Conservation (phyloP, 2,888 invertebrate genomes). For the Rhaphigaster nebulosa region DNA sequence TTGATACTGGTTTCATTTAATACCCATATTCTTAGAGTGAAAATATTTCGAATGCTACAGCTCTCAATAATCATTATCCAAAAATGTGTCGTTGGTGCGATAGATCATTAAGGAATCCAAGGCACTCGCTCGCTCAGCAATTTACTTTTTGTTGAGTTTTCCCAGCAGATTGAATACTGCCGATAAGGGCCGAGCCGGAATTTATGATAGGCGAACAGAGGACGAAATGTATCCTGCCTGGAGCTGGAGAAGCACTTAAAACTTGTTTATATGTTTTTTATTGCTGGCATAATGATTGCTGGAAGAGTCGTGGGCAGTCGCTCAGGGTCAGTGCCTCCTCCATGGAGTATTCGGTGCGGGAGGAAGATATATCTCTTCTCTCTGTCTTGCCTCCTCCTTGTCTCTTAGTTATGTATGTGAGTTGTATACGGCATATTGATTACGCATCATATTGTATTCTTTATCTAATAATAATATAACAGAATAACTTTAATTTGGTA, state of each 20-base stretch:
- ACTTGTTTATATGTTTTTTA: slow-evolving; percentile 56
- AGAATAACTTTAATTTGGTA: no score
- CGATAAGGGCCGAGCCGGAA: slow-evolving; percentile 7
- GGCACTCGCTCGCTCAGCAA: slow-evolving; percentile 27
- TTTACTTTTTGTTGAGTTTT: slow-evolving; percentile 17
- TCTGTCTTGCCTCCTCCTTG: neutral
- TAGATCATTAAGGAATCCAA: slow-evolving; percentile 2
- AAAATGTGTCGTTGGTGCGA: slow-evolving; percentile 17
- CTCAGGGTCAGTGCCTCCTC: slow-evolving; percentile 38
- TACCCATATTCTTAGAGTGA: neutral
- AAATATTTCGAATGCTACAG: neutral
- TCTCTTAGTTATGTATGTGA: neutral
- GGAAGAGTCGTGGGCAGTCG: slow-evolving; percentile 39
- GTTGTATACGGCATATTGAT: neutral
- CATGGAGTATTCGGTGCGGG: neutral
- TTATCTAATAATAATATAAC: neutral
- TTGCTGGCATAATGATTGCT: slow-evolving; percentile 29
- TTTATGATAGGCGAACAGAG: slow-evolving; percentile 26
- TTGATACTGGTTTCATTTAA: neutral
- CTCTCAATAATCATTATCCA: neutral
- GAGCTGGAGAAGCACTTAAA: slow-evolving; percentile 50
- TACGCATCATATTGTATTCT: neutral
- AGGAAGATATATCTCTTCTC: neutral
- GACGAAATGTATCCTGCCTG: slow-evolving; percentile 33
- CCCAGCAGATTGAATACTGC: slow-evolving; percentile 11